Evolutionary conservation across 2,113 vertebrate genomes (phyloP).

Genomic region (Festucalex cinctus): DNA sequence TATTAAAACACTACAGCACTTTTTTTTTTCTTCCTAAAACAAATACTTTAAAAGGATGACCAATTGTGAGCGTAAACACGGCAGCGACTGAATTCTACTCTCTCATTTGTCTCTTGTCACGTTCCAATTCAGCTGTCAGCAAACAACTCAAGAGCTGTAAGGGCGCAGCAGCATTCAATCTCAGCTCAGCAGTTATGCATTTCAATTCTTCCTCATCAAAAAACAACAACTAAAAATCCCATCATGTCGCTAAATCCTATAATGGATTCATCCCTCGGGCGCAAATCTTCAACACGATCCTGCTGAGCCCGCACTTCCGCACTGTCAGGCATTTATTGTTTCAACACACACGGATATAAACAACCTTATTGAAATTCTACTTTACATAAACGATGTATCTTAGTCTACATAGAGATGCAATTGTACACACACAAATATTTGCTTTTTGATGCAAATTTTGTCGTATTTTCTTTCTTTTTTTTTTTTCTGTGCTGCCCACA

Average conservation of each 20-base stretch:
- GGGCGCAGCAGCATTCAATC: background rate
- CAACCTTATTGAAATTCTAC: conserved; percentile 53
- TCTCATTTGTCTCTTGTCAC: conserved; percentile 19
- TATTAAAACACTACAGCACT: background rate
- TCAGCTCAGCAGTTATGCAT: conserved; percentile 25
- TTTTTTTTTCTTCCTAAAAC: background rate
- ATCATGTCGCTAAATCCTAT: conserved; percentile 19
- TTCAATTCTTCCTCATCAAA: background rate
- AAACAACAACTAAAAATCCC: conserved; percentile 19
- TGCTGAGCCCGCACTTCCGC: background rate
- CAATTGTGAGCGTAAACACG: conserved; percentile 25
- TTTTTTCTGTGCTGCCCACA: conserved; percentile 19
- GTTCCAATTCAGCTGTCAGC: conserved; percentile 25
- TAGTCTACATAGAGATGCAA: conserved; percentile 60
- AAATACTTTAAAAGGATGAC: conserved; percentile 1
- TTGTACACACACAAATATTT: conserved; percentile 59
- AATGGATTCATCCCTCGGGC: conserved; percentile 14
- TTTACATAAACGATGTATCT: conserved; percentile 59
- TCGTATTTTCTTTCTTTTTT: conserved; percentile 19
- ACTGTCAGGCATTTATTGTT: conserved; percentile 26
- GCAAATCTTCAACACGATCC: conserved; percentile 3
- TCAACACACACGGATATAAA: conserved; percentile 52
- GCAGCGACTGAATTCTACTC: conserved; percentile 19
- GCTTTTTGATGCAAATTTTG: conserved; percentile 40
- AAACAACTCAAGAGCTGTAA: conserved; percentile 25